Evolutionary conservation across 2,888 invertebrate species (phyloP), one percentile per base, ranked within the genome.

Genomic region (Drosophila quasianomalipes): DNA sequence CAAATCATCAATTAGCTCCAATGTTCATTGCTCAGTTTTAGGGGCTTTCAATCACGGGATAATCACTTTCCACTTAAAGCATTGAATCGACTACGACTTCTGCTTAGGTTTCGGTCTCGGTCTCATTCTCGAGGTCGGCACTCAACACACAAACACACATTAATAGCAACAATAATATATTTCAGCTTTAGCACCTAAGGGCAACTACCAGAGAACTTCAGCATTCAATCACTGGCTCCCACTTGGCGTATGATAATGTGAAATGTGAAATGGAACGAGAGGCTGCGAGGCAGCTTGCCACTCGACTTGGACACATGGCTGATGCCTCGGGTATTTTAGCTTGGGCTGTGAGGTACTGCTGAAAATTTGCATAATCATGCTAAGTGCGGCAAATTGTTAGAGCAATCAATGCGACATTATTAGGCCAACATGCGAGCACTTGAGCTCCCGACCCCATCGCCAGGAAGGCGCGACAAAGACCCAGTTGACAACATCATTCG

Each of bases 381-480:
- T 58, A 81, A 79, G 79, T 79, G 77, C 81, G 74, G 74, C 74
- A 70, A 65, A 71, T 78, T 70, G 80, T 70, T 67, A 35, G 70
- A 75, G 66, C 71, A 73, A 77, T 77, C 76, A 82, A 69, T 79
- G 82, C 75, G 79, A 73, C 85, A 83, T 74, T 87, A 74, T 76
- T 85, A 71, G 88, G 88, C 73, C 88, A 76, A 75, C 83, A 81
- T 83, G 85, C 85, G 88, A 85, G 88, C 79, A 73, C 81, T 82
- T 82, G 53, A 66, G 47, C 33, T 31, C 9, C 37, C 39, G 22
- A 22, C 30, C 47, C n/a, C 30, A 16, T 10, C 16, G 28, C 7
- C 22, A 52, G 49, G 60, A 47, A 39, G 49, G 41, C 53, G 51
- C 62, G 60, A 44, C 65, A 49, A 69, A 70, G 54, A 63, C 55